Evolutionary conservation across 1,140 invertebrate genomes (phyloP).

Genomic region (Bemisia tabaci): DNA sequence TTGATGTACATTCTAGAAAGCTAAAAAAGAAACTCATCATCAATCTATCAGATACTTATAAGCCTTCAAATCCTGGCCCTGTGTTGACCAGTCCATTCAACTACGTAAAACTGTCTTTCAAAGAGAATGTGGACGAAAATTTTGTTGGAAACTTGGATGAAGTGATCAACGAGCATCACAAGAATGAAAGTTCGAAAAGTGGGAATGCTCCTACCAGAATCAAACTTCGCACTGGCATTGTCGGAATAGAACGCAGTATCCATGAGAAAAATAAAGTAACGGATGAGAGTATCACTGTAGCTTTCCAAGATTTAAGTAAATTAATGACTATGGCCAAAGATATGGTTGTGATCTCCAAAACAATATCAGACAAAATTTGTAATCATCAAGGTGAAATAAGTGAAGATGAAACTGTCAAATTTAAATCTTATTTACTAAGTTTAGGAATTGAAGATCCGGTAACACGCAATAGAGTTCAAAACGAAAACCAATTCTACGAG

Average conservation of each 20-base stretch:
- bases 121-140: slow-evolving; percentile 59
- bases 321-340: slow-evolving; percentile 94
- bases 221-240: slow-evolving; percentile 73
- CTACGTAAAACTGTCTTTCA: slow-evolving; percentile 77
- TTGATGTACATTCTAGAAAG: slow-evolving; percentile 57
- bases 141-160: slow-evolving; percentile 43
- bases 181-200: not conserved
- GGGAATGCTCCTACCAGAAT: slow-evolving; percentile 32
- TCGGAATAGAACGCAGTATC: slow-evolving; percentile 86
- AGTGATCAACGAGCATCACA: not conserved
- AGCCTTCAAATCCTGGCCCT: slow-evolving; percentile 59
- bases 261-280: slow-evolving; percentile 80
- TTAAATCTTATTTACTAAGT: slow-evolving; percentile 91
- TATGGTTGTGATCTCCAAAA: slow-evolving; percentile 87
- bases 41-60: slow-evolving; percentile 49
- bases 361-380: slow-evolving; percentile 84
- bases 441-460: slow-evolving; percentile 96
- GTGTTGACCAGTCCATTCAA: slow-evolving; percentile 50
- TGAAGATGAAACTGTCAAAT: slow-evolving; percentile 91
- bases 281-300: slow-evolving; percentile 77
- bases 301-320: slow-evolving; percentile 90
- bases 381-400: slow-evolving; percentile 92
- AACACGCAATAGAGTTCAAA: slow-evolving; percentile 76
- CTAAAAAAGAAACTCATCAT: slow-evolving; percentile 60
- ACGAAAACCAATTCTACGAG: slow-evolving; percentile 72